A percentile compares a stretch with the other conserved stretches of the same genome.
These are phyloP conservation scores for Drosophila dives DNA, from an alignment of 2,888 invertebrate species.

Conservation along the genomic window DNA sequence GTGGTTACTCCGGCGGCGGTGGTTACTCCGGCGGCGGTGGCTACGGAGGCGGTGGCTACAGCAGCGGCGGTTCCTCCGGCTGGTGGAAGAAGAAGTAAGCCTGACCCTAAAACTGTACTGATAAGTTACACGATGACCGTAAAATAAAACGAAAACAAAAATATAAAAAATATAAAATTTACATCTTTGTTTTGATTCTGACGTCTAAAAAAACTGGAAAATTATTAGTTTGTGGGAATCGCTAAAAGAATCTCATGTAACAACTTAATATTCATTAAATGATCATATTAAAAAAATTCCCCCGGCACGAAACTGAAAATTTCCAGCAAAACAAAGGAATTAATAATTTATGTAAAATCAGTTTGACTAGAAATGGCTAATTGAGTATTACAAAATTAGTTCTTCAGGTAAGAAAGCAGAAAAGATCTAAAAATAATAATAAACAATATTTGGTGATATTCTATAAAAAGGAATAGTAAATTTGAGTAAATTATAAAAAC, in stretches of 20 bases:
- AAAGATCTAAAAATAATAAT: not conserved
- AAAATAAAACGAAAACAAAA: conserved; percentile 21
- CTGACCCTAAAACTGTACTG: conserved; percentile 6
- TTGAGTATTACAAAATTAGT: not conserved
- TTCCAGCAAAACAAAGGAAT: not conserved
- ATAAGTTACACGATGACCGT: conserved; percentile 12
- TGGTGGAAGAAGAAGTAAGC: conserved; percentile 75
- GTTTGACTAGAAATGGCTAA: not conserved
- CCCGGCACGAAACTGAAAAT: not conserved
- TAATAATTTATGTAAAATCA: not conserved
- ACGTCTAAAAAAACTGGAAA: conserved; percentile 3
- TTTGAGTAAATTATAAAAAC: not conserved
- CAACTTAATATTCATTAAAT: not conserved
- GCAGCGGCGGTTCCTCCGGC: conserved; percentile 46
- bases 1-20: conserved; percentile 26
- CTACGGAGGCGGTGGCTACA: conserved; percentile 25
- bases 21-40: conserved; percentile 24
- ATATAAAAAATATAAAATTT: conserved; percentile 10
- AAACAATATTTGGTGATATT: not conserved
- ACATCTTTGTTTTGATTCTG: conserved; percentile 30
- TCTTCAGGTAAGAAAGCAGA: not conserved
- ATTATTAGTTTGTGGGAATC: not conserved
- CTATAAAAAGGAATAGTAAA: not conserved
- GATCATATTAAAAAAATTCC: not conserved
- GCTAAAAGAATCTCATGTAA: not conserved